phyloP scores from a whole-genome alignment of 2,113 vertebrate genomes.

The Shinisaurus crocodilurus region DNA sequence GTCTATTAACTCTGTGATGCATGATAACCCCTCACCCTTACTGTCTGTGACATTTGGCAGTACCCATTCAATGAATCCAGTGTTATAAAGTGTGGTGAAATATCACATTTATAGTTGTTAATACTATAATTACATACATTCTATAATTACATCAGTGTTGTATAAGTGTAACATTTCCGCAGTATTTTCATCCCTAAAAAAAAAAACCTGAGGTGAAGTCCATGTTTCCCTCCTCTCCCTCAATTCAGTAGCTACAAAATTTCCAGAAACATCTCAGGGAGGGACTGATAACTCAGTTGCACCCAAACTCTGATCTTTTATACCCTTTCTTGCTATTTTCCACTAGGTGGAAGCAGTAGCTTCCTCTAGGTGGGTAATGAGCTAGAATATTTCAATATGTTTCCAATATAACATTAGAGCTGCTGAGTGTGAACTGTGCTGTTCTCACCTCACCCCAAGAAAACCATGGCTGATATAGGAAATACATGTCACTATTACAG shows the following conservation, averaged over 20 bases:
- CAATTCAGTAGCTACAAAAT: background rate
- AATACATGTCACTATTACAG: background rate
- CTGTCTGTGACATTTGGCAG: background rate
- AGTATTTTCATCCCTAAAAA: background rate
- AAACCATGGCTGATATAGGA: background rate
- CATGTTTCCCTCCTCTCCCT: background rate
- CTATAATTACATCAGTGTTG: background rate
- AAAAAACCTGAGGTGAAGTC: background rate
- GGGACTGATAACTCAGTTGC: background rate
- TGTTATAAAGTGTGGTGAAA: background rate
- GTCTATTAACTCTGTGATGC: background rate
- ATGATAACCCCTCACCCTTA: background rate
- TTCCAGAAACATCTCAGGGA: background rate
- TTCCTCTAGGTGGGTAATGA: background rate
- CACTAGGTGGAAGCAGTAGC: conserved; percentile 12
- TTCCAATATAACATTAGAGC: background rate
- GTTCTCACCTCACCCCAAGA: background rate
- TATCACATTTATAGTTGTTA: background rate
- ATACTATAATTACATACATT: background rate
- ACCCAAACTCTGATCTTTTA: background rate
- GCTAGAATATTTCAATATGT: background rate
- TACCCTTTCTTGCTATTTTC: background rate
- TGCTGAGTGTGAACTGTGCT: background rate
- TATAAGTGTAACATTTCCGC: background rate
- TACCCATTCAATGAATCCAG: background rate